These are phyloP conservation scores for Denticeps clupeoides DNA, from an alignment of 2,797 vertebrate species.

Conservation along the genomic window DNA sequence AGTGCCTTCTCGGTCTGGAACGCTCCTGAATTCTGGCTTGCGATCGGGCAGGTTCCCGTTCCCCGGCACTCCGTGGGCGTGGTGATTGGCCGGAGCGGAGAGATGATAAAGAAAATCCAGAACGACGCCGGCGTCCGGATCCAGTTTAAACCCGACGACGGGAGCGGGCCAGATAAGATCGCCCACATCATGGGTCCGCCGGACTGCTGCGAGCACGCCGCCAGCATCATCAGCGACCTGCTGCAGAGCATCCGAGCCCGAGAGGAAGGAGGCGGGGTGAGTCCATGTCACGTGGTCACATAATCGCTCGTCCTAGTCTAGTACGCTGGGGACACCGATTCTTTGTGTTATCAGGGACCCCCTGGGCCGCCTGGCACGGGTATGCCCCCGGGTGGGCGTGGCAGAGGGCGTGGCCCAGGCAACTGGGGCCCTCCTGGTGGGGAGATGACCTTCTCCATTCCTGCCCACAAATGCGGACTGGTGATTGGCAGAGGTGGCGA, in stretches of 20 bases:
- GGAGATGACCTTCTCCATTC: conserved; percentile 88
- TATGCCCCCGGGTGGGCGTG: conserved; percentile 69
- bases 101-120: conserved; percentile 98
- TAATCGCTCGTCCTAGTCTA: not conserved
- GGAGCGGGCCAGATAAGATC: conserved; percentile 82
- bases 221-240: conserved; percentile 84
- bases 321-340: no score
- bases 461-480: conserved; percentile 85
- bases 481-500: conserved; percentile 89
- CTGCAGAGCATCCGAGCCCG: conserved; percentile 82
- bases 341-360: conserved; percentile 56
- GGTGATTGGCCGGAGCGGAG: conserved; percentile 83
- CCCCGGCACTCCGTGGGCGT: conserved; percentile 89
- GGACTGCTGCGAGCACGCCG: conserved; percentile 84
- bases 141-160: conserved; percentile 95
- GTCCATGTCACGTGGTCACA: not conserved
- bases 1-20: not conserved
- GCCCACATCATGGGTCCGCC: conserved; percentile 90
- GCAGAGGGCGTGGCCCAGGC: conserved; percentile 61
- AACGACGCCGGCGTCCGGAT: conserved; percentile 88
- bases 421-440: conserved; percentile 80
- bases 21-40: not conserved
- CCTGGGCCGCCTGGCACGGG: conserved; percentile 70
- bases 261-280: conserved; percentile 60
- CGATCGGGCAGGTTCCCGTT: conserved; percentile 70